phyloP scores from a whole-genome alignment of 2,113 vertebrate species.

The Pungitius pungitius region DNA sequence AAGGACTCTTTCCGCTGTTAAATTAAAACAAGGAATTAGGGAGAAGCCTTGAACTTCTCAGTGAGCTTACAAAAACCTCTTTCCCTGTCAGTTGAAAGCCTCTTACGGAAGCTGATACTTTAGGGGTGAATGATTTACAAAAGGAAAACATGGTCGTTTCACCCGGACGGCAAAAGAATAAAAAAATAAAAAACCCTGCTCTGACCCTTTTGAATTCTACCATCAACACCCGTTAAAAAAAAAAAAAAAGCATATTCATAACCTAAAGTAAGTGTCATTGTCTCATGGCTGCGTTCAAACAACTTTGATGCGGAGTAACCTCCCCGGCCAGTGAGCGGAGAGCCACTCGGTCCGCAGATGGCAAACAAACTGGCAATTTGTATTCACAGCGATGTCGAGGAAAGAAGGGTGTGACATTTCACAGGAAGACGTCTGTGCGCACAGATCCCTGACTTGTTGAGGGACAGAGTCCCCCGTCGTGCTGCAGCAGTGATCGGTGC shows the following conservation, averaged over 20 bases:
- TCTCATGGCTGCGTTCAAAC: background rate
- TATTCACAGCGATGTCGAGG: conserved; percentile 72
- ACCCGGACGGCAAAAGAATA: background rate
- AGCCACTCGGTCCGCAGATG: conserved; percentile 73
- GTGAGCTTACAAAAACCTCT: conserved; percentile 7
- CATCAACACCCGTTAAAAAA: background rate
- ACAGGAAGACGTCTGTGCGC: conserved; percentile 73
- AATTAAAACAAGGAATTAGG: conserved; percentile 37
- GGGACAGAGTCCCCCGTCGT: conserved; percentile 47
- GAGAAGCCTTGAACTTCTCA: background rate
- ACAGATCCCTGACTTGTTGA: conserved; percentile 57
- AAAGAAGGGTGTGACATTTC: conserved; percentile 80
- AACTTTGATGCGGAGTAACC: conserved; percentile 33
- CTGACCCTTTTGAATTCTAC: background rate
- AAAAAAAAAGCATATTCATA: background rate
- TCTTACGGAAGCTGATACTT: conserved; percentile 1
- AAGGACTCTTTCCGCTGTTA: conserved; percentile 26
- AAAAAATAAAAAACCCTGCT: conserved; percentile 6
- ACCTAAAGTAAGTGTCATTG: conserved; percentile 8
- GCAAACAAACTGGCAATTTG: conserved; percentile 77
- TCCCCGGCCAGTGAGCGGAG: conserved; percentile 33
- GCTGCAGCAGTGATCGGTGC: conserved; percentile 33
- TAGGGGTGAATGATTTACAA: conserved; percentile 25
- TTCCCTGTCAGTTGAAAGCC: conserved; percentile 9
- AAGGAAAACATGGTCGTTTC: conserved; percentile 5